Evolutionary conservation across 2,797 vertebrate genomes (phyloP).

Genomic region (Enteromius afrohamiltoni): DNA sequence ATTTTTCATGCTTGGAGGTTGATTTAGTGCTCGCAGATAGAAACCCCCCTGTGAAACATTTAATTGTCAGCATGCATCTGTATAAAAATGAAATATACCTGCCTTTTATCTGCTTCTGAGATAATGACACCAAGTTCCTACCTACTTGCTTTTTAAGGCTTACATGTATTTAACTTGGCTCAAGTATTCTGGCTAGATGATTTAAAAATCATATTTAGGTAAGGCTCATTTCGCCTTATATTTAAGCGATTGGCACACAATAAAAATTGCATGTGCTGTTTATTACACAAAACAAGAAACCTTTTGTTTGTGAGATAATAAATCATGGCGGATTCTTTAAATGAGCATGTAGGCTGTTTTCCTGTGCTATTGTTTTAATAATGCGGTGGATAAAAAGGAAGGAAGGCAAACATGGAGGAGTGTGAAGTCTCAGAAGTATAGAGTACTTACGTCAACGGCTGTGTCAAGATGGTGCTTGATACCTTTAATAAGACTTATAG

Average conservation of each 20-base stretch:
- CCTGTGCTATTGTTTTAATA: constrained; percentile 42
- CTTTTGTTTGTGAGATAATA: constrained; percentile 31
- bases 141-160: constrained; percentile 33
- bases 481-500: constrained; percentile 24
- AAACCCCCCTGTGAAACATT: constrained; percentile 25
- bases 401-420: constrained; percentile 29
- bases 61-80: constrained; percentile 43
- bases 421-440: not conserved
- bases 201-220: constrained; percentile 44
- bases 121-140: constrained; percentile 42
- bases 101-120: constrained; percentile 43
- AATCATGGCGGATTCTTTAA: constrained; percentile 21
- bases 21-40: constrained; percentile 23
- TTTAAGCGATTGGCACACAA: constrained; percentile 36
- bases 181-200: constrained; percentile 4
- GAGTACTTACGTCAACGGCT: not conserved
- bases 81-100: constrained; percentile 45
- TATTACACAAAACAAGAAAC: constrained; percentile 47
- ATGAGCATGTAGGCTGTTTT: constrained; percentile 29
- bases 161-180: constrained; percentile 47
- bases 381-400: constrained; percentile 14
- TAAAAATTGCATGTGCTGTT: constrained; percentile 36
- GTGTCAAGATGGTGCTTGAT: constrained; percentile 26
- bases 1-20: constrained; percentile 36
- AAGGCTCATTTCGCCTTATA: constrained; percentile 41